phyloP scores from a whole-genome alignment of 2,888 invertebrate genomes.

The Platerodrilus igneus region DNA sequence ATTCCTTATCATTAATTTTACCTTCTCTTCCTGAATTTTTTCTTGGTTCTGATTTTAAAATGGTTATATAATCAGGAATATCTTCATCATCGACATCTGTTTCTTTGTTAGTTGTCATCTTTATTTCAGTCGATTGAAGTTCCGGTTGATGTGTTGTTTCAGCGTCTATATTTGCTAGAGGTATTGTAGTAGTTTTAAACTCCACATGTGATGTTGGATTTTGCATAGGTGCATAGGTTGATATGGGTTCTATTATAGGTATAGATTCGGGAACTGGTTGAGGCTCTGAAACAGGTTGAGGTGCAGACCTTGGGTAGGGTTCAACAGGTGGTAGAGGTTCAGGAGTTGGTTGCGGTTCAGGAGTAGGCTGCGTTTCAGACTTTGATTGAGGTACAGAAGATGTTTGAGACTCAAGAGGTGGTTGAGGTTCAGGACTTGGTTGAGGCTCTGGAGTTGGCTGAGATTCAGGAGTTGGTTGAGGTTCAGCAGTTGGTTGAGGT shows the following conservation, averaged over 20 bases:
- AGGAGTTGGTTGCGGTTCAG: slow-evolving; percentile 31
- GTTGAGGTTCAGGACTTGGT: slow-evolving; percentile 30
- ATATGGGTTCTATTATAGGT: too few species aligned
- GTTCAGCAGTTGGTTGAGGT: slow-evolving; percentile 43
- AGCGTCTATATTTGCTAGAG: slow-evolving; percentile 20
- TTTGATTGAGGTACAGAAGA: slow-evolving; percentile 31
- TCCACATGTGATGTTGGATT: too few species aligned
- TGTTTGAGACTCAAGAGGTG: slow-evolving; percentile 43
- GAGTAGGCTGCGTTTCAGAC: slow-evolving; percentile 25
- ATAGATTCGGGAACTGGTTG: slow-evolving; percentile 25
- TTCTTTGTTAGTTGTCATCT: too few species aligned
- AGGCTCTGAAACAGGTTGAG: slow-evolving; percentile 31
- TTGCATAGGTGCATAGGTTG: too few species aligned
- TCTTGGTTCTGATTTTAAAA: neutral
- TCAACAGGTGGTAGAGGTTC: slow-evolving; percentile 26
- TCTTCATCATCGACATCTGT: too few species aligned
- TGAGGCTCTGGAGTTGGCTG: slow-evolving; percentile 33
- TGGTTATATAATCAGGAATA: neutral
- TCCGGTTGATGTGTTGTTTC: slow-evolving; percentile 20
- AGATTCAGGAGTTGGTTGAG: slow-evolving; percentile 47
- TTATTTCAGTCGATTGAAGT: slow-evolving; percentile 22
- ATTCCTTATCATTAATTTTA: slow-evolving; percentile 3
- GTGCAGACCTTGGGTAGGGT: slow-evolving; percentile 28
- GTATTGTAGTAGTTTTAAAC: too few species aligned
- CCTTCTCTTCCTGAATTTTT: slow-evolving; percentile 2